Evolutionary conservation across 2,888 invertebrate genomes (phyloP), one percentile per base, ranked within the genome.

Genomic region (Leptura quadrifasciata): DNA sequence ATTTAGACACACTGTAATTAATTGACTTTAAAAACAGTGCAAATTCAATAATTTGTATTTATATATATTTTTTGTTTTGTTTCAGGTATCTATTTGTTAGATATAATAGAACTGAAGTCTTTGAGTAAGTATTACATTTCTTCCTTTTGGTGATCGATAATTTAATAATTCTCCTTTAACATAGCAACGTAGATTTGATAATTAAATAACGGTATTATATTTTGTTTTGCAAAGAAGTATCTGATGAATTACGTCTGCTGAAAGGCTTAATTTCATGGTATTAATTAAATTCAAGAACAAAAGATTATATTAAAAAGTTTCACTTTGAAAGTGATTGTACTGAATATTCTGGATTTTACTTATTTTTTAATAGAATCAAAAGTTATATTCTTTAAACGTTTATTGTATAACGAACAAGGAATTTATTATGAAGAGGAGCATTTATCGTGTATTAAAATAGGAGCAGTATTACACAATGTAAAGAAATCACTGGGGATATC

Each of bases 271-370:
- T 47, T 47, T 12, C 5, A 47, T n/a, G 47, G n/a, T 58, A 58
- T 58, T 58, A 58, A 58, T 58, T 58, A 58, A 58, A 27, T 58
- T 47, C n/a, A 5, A 47, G n/a, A 47, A 47, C 47, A 47, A 47
- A n/a, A n/a, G 47, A 47, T 47, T n/a, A 39, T 39, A 39, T 39
- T 39, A 39, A 35, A 39, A 12, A 39, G 39, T 39, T n/a, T 47
- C 17, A n/a, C 47, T 47, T 47, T 47, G 47, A 47, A 47, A 47
- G 3, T 47, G n/a, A 47, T n/a, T 47, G 12, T 47, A 3, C 47
- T 47, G 5, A 47, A 47, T n/a, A 3, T n/a, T 8, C 27, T 8
- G 27, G 27, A 8, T 0, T 31, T 5, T 31, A 31, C 27, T 2
- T 31, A 31, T 31, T 31, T 31, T 31, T 6, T 31, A 31, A 31